Base-by-base conservation (phyloP, 2,797 vertebrate species). In the Sebastes miniatus region DNA sequence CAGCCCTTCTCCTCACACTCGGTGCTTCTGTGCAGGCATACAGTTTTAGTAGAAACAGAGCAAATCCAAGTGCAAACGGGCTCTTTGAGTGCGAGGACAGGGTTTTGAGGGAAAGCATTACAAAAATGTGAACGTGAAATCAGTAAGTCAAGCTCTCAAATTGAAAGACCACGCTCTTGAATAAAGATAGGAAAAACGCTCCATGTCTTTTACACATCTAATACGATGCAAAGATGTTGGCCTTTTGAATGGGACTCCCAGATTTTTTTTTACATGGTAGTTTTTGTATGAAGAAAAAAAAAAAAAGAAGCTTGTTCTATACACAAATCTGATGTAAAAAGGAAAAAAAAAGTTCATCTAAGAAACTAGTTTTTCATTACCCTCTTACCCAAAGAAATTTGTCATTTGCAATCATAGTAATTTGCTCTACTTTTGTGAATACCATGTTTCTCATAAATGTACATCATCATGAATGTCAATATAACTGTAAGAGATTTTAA, bases 401-500 rank as follows among this genome's bases (percentile, higher is more conserved):
- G 90, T 94, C 91, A 92, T 95, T 94, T 93, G 89, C 94, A 94
- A 94, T 96, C 94, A 94, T 89, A 91, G 88, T 93, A 75, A 90
- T 94, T 95, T 88, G 88, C 89, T 92, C 91, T 91, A 93, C 91
- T 94, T 96, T 95, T 93, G 84, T 93, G 93, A 96, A 95, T 95
- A 95, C 91, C 92, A 92, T 86, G 88, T 83, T 91, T 90, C 90
- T 92, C 93, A 90, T 95, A 86, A 89, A 91, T 92, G 93, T 96
- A 92, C 94, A 96, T 97, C 91, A 81, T 95, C 93, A 91, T 95
- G 95, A 97, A 97, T 97, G 96, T 97, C 96, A 95, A 93, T 96
- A 95, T 91, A 94, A 95, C 94, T 96, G 96, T 93, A 94, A 92
- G 92, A 93, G 92, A 91, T 90, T 93, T 93, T 88, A 93, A 92